phyloP scores from a whole-genome alignment of 1,140 invertebrate species.

The Drosophila lacertosa region DNA sequence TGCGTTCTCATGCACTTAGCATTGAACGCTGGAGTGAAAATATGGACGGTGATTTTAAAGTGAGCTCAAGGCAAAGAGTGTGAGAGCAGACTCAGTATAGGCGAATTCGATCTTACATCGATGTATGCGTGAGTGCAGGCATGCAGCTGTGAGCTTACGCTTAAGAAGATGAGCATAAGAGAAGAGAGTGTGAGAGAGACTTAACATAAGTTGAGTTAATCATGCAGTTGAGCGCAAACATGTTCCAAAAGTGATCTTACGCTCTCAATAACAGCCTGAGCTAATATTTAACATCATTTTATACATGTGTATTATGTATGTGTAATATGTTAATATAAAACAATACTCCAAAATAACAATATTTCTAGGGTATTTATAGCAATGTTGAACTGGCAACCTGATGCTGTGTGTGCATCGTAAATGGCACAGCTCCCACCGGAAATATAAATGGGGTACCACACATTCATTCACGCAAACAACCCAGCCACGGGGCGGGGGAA shows the following conservation, averaged over 20 bases:
- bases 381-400: constrained; percentile 20
- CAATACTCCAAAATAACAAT: not conserved
- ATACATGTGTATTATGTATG: not conserved
- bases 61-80: too few relatives aligned
- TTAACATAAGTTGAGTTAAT: too few relatives aligned
- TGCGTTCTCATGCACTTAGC: too few relatives aligned
- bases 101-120: not conserved
- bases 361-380: constrained; percentile 18
- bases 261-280: too few relatives aligned
- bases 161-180: too few relatives aligned
- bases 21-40: too few relatives aligned
- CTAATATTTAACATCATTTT: not conserved
- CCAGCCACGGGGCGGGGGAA: not conserved
- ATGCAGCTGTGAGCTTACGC: too few relatives aligned
- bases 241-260: too few relatives aligned
- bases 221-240: too few relatives aligned
- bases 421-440: constrained; percentile 66
- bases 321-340: not conserved
- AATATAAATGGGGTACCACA: constrained; percentile 23
- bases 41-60: too few relatives aligned
- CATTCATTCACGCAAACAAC: not conserved
- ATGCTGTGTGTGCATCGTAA: constrained; percentile 28
- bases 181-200: too few relatives aligned
- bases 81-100: not conserved
- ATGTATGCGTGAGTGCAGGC: not conserved